phyloP scores from a whole-genome alignment of 2,888 invertebrate genomes.

The Oligia latruncula region DNA sequence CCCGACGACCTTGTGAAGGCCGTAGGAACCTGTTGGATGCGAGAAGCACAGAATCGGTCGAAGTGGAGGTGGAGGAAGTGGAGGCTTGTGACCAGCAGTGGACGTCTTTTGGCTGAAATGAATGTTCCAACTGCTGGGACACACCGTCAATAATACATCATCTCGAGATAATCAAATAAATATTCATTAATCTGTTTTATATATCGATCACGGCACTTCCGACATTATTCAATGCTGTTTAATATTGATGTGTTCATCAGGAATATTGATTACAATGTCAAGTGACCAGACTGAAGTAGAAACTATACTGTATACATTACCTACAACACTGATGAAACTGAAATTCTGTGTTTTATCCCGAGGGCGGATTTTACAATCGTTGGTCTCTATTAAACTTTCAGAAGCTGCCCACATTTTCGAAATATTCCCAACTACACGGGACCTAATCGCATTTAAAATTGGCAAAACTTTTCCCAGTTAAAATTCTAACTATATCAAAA shows the following conservation, averaged over 20 bases:
- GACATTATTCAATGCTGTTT: slow-evolving; percentile 8
- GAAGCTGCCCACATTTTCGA: slow-evolving; percentile 19
- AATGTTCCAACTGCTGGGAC: too few relatives aligned
- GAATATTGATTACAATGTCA: slow-evolving; percentile 27
- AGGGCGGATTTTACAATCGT: background rate
- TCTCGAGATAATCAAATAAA: slow-evolving; percentile 12
- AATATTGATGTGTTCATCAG: slow-evolving; percentile 34
- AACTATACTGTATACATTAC: background rate
- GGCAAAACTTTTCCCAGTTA: slow-evolving; percentile 26
- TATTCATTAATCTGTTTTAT: slow-evolving; percentile 31
- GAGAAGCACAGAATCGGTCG: too few relatives aligned
- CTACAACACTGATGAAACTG: background rate
- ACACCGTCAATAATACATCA: slow-evolving; percentile 2
- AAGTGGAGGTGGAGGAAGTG: too few relatives aligned
- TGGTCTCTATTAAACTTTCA: slow-evolving; percentile 19
- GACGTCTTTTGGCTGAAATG: too few relatives aligned
- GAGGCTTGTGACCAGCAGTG: too few relatives aligned
- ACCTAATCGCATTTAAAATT: slow-evolving; percentile 30
- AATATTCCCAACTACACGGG: slow-evolving; percentile 21
- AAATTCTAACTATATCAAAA: slow-evolving; percentile 15
- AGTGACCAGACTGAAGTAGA: background rate
- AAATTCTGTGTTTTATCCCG: slow-evolving; percentile 1
- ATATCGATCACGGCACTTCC: slow-evolving; percentile 23
- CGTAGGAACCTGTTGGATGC: too few relatives aligned
- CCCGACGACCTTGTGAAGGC: too few relatives aligned